Conservation (phyloP, 2,888 invertebrate genomes). For the Netelia fuscicornis region DNA sequence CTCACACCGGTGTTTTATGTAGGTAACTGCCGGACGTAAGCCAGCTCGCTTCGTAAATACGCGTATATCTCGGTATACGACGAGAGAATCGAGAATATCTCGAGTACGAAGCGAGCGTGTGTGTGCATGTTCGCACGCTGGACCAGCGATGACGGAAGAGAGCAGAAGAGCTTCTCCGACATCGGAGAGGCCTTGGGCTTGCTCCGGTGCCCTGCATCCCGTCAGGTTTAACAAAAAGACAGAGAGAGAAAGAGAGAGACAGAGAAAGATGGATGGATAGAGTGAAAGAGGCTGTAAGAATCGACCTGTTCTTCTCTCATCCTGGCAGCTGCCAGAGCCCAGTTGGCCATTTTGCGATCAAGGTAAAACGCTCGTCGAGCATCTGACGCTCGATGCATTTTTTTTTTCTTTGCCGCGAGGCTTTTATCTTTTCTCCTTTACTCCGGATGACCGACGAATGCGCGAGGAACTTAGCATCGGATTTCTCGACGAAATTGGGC, state of each 20-base stretch:
- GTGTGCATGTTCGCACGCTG: constrained; percentile 16
- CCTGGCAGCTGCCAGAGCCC: constrained; percentile 53
- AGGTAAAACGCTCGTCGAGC: constrained; percentile 61
- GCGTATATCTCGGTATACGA: constrained; percentile 29
- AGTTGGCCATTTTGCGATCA: constrained; percentile 53
- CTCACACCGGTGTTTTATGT: constrained; percentile 56
- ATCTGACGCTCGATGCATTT: constrained; percentile 59
- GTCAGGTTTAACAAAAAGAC: constrained; percentile 32
- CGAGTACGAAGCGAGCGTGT: constrained; percentile 5
- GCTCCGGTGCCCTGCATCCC: constrained; percentile 79
- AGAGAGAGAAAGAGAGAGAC: constrained; percentile 29
- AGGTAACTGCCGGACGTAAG: constrained; percentile 68
- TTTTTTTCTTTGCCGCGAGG: constrained; percentile 28
- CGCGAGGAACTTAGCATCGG: background rate
- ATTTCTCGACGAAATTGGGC: background rate
- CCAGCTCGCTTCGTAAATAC: constrained; percentile 41
- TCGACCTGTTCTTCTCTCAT: constrained; percentile 55
- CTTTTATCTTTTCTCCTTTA: constrained; percentile 32
- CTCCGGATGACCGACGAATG: constrained; percentile 5
- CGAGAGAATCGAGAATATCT: constrained; percentile 33
- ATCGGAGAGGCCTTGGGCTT: constrained; percentile 58
- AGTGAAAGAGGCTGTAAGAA: constrained; percentile 45
- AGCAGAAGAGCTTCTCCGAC: constrained; percentile 69
- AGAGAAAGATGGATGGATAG: constrained; percentile 21
- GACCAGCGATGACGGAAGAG: constrained; percentile 57